A percentile compares a stretch with the other conserved stretches of the same genome.
Evolutionary conservation across 2,797 vertebrate genomes (phyloP).

Genomic region (Mormyrops attenuatus): DNA sequence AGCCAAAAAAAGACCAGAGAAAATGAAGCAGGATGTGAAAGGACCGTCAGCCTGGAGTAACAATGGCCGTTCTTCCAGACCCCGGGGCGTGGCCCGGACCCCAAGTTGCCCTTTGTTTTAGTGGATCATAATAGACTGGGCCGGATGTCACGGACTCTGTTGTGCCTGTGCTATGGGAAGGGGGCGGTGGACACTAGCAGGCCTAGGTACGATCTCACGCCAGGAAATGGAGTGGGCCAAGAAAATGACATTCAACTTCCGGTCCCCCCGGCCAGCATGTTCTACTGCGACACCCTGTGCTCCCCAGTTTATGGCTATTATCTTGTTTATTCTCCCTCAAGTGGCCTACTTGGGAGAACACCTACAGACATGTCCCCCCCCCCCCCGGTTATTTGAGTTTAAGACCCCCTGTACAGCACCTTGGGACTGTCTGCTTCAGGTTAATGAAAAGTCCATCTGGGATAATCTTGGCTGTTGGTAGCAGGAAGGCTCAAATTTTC

Average conservation of each 20-base stretch:
- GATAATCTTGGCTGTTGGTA: neutral
- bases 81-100: neutral
- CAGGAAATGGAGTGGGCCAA: neutral
- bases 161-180: neutral
- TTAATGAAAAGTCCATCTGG: neutral
- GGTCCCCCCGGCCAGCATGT: neutral
- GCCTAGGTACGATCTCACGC: neutral
- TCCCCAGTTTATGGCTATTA: neutral
- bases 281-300: neutral
- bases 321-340: neutral
- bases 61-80: constrained; percentile 26
- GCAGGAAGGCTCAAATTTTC: neutral
- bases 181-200: neutral
- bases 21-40: constrained; percentile 30
- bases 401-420: neutral
- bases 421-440: neutral
- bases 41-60: constrained; percentile 20
- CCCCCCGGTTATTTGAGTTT: neutral
- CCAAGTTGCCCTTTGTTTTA: constrained; percentile 24
- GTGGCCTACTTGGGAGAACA: neutral
- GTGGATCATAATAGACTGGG: constrained; percentile 24
- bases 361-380: neutral
- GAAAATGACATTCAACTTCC: neutral
- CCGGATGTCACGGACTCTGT: constrained; percentile 18
- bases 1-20: constrained; percentile 20